Evolutionary conservation across 2,113 vertebrate genomes (phyloP).

Genomic region (Syngnathus scovelli): DNA sequence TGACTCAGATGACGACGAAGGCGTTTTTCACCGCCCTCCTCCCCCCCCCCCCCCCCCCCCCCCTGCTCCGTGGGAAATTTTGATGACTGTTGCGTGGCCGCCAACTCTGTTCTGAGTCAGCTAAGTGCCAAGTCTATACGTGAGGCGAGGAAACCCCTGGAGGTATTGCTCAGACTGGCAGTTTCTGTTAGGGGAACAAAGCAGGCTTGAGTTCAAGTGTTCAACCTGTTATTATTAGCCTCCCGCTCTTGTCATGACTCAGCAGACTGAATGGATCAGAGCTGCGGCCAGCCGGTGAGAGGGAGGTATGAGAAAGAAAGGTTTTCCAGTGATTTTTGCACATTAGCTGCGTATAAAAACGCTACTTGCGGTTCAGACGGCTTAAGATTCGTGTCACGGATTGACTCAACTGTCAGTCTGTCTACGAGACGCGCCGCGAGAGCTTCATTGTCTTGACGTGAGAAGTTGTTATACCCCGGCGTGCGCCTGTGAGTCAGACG

Average conservation of each 20-base stretch:
- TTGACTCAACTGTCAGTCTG: background rate
- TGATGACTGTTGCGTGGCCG: constrained; percentile 25
- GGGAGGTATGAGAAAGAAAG: background rate
- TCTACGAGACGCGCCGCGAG: background rate
- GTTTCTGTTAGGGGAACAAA: constrained; percentile 15
- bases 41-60: background rate
- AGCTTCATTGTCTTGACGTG: background rate
- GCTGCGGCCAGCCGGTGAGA: background rate
- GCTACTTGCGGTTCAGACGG: constrained; percentile 33
- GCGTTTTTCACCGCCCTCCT: constrained; percentile 1
- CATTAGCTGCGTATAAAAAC: constrained; percentile 42
- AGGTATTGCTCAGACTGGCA: constrained; percentile 43
- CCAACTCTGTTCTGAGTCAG: constrained; percentile 50
- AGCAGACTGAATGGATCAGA: constrained; percentile 1
- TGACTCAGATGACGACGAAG: constrained; percentile 38
- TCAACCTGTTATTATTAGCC: constrained; percentile 35
- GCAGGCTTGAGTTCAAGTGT: constrained; percentile 23
- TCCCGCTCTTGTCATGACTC: constrained; percentile 12
- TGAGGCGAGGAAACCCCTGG: constrained; percentile 30
- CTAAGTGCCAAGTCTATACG: constrained; percentile 13
- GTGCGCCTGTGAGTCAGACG: background rate
- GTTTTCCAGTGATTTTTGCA: constrained; percentile 1
- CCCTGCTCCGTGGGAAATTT: constrained; percentile 9
- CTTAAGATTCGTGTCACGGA: constrained; percentile 29
- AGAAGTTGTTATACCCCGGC: background rate